phyloP scores from a whole-genome alignment of 2,888 invertebrate species.

The Drosophila nigritarsus region DNA sequence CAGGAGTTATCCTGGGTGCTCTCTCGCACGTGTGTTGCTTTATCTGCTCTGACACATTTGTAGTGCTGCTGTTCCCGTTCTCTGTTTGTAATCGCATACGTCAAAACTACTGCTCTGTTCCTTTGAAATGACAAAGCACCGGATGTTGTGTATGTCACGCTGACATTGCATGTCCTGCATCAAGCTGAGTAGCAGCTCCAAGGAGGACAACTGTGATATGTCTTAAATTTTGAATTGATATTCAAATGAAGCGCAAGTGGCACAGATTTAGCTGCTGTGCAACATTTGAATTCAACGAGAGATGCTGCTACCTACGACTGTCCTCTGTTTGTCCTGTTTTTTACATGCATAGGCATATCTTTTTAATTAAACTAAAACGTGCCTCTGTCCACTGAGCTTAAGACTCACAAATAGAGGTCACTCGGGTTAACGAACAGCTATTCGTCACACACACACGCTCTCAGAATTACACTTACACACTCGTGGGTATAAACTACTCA shows the following conservation, averaged over 20 bases:
- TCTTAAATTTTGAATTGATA: conserved; percentile 53
- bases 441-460: conserved; percentile 54
- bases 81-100: conserved; percentile 68
- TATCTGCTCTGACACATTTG: conserved; percentile 22
- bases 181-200: background rate
- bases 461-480: conserved; percentile 4
- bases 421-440: conserved; percentile 74
- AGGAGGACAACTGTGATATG: conserved; percentile 29
- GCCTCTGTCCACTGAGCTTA: conserved; percentile 59
- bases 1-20: conserved; percentile 18
- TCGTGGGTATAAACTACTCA: conserved; percentile 60
- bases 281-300: conserved; percentile 28
- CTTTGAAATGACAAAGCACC: conserved; percentile 63
- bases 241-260: conserved; percentile 50
- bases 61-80: conserved; percentile 23
- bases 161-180: conserved; percentile 52
- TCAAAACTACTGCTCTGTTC: conserved; percentile 75
- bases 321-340: background rate
- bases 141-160: conserved; percentile 61
- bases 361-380: conserved; percentile 80
- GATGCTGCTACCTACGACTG: conserved; percentile 3
- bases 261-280: conserved; percentile 47
- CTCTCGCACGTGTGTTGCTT: conserved; percentile 31
- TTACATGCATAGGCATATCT: conserved; percentile 52
- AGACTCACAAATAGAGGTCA: conserved; percentile 69